Percentiles rank a stretch among this genome's conserved stretches.
phyloP scores from a whole-genome alignment of 92 coral and sea anemone genomes.

The Epizoanthus ramosus region DNA sequence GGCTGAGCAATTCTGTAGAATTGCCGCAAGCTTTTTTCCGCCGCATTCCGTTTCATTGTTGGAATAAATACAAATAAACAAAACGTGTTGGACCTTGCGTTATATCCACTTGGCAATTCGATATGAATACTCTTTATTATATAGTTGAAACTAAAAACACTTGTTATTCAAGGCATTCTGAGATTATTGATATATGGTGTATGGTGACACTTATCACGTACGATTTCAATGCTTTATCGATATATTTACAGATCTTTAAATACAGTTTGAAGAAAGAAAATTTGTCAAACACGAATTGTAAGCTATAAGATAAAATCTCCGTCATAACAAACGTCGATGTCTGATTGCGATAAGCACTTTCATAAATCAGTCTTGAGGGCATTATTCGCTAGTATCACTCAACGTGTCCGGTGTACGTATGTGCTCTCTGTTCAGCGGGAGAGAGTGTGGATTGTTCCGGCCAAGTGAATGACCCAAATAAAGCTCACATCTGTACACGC shows the following conservation, averaged over 20 bases:
- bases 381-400: neutral
- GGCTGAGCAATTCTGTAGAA: no score
- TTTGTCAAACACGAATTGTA: neutral
- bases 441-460: neutral
- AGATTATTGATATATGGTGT: neutral
- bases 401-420: neutral
- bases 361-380: neutral
- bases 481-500: neutral
- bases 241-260: neutral
- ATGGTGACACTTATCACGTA: conserved; percentile 5
- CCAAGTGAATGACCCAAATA: neutral
- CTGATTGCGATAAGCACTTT: conserved; percentile 18
- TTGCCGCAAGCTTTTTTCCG: no score
- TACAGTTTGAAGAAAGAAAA: neutral
- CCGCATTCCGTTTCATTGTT: no score
- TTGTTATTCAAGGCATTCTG: neutral
- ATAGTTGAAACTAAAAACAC: neutral
- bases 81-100: neutral
- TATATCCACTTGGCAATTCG: conserved; percentile 9
- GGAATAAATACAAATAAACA: neutral
- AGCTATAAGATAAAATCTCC: neutral
- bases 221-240: neutral
- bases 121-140: neutral
- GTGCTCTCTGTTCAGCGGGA: neutral
- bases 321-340: neutral